Evolutionary conservation across 2,888 invertebrate species (phyloP).

Genomic region (Orthonevra nobilis): DNA sequence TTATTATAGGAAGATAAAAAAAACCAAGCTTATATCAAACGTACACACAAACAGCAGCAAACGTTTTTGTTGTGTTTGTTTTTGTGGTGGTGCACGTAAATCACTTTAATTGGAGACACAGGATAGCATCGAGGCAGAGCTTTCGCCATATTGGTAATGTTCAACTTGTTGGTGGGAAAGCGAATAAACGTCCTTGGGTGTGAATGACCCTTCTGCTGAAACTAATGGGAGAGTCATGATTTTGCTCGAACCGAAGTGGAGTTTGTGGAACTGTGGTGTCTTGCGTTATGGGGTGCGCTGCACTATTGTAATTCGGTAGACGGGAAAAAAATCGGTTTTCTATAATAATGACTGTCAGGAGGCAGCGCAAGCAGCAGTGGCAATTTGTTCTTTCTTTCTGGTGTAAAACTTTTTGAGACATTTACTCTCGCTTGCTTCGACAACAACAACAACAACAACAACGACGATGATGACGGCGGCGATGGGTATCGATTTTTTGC

Average conservation of each 20-base stretch:
- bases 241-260: too few relatives aligned
- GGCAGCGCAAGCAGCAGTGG: slow-evolving; percentile 18
- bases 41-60: slow-evolving; percentile 43
- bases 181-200: slow-evolving; percentile 74
- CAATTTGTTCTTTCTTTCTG: slow-evolving; percentile 6
- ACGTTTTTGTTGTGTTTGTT: slow-evolving; percentile 67
- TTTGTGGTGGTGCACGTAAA: slow-evolving; percentile 61
- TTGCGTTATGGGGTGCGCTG: slow-evolving; percentile 63
- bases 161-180: slow-evolving; percentile 70
- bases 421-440: slow-evolving; percentile 71
- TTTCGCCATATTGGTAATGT: slow-evolving; percentile 50
- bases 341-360: slow-evolving; percentile 3
- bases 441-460: too few relatives aligned
- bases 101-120: slow-evolving; percentile 51
- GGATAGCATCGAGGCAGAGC: slow-evolving; percentile 30
- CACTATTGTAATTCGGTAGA: slow-evolving; percentile 66
- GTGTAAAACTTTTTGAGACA: slow-evolving; percentile 48
- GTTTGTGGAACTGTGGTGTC: slow-evolving; percentile 8
- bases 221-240: slow-evolving; percentile 31
- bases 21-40: too few relatives aligned
- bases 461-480: slow-evolving; percentile 2
- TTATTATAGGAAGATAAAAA: too few relatives aligned
- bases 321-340: slow-evolving; percentile 36
- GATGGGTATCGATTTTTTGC: slow-evolving; percentile 44
- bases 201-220: slow-evolving; percentile 69